Conservation (phyloP, 2,797 vertebrate species). For the Hydrocynus forskahlii region DNA sequence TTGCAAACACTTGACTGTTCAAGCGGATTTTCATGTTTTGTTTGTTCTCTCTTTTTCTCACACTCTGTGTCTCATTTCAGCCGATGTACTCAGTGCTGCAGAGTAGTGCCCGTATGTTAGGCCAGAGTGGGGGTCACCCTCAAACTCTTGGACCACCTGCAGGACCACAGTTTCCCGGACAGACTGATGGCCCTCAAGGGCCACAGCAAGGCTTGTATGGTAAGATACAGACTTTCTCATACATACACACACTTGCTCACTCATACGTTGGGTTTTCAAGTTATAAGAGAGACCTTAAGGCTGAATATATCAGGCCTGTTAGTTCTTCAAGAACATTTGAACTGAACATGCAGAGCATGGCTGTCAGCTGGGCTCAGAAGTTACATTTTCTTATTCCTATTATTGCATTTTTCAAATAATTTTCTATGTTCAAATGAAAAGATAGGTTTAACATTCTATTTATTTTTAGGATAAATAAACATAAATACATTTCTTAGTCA, state of each 20-base stretch:
- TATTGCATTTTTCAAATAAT: no score
- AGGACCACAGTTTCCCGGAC: conserved; percentile 83
- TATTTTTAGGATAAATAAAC: no score
- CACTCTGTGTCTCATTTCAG: not conserved
- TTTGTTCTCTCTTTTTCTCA: not conserved
- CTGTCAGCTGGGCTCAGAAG: no score
- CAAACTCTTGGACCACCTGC: conserved; percentile 83
- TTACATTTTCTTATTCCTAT: no score
- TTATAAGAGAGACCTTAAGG: no score
- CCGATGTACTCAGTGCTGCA: conserved; percentile 89
- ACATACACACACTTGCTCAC: not conserved
- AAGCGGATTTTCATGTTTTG: not conserved
- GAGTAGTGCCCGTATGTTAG: conserved; percentile 84
- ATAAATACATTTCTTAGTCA: no score
- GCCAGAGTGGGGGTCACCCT: conserved; percentile 79
- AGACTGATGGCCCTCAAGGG: conserved; percentile 85
- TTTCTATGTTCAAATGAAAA: no score
- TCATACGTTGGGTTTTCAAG: no score
- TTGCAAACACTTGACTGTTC: no score
- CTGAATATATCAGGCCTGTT: not conserved
- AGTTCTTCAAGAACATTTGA: not conserved
- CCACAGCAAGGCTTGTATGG: conserved; percentile 88
- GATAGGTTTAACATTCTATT: no score
- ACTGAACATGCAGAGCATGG: no score
- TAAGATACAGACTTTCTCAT: conserved; percentile 53